Conservation (phyloP, 2,888 invertebrate species). For the Eueremaeus valkanovi region DNA sequence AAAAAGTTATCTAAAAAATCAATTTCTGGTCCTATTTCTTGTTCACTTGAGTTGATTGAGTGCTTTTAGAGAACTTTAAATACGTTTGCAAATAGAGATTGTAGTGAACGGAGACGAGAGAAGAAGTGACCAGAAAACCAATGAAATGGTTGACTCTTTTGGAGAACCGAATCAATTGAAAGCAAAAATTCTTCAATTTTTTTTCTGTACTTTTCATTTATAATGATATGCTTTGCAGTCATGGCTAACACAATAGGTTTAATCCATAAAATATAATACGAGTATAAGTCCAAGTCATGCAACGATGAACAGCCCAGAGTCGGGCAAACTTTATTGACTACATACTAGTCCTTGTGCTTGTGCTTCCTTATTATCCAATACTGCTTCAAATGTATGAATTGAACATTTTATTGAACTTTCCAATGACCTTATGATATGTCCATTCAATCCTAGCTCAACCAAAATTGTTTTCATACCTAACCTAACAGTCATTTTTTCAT, state of each 20-base stretch:
- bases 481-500: too few relatives aligned
- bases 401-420: not conserved
- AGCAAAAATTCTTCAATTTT: not conserved
- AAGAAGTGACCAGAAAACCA: too few relatives aligned
- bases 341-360: too few relatives aligned
- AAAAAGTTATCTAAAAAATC: not conserved
- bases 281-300: constrained; percentile 7
- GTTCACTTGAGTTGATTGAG: not conserved
- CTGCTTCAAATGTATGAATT: not conserved
- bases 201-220: not conserved
- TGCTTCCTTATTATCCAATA: not conserved
- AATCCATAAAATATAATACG: constrained; percentile 2
- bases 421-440: not conserved
- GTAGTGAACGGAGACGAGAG: not conserved
- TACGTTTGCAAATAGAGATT: not conserved
- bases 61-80: not conserved
- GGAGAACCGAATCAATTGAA: not conserved
- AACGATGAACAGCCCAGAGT: not conserved
- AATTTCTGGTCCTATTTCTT: not conserved
- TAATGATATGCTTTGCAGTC: constrained; percentile 2
- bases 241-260: not conserved
- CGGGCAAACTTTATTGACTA: constrained; percentile 5
- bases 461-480: not conserved
- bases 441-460: not conserved
- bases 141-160: not conserved